Conservation (phyloP, 1,140 invertebrate species). For the Sinonovacula constricta region DNA sequence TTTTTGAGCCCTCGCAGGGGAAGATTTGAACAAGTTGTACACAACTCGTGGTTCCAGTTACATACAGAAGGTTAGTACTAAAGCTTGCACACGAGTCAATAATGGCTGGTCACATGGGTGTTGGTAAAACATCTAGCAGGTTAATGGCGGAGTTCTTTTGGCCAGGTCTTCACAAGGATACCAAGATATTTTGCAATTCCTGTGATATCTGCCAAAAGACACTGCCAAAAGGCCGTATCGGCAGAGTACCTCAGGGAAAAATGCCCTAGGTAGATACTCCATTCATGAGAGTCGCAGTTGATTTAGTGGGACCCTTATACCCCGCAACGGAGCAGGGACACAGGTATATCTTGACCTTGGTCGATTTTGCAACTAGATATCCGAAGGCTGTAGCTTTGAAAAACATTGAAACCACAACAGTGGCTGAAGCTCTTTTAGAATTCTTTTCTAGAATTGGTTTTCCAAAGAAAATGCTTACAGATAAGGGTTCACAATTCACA, state of each 20-base stretch:
- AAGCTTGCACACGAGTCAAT: neutral
- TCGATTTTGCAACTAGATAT: slow-evolving; percentile 47
- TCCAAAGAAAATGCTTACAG: slow-evolving; percentile 62
- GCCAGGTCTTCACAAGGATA: slow-evolving; percentile 21
- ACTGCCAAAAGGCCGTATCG: slow-evolving; percentile 20
- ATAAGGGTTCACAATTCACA: slow-evolving; percentile 34
- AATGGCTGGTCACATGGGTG: slow-evolving; percentile 12
- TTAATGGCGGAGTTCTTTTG: slow-evolving; percentile 36
- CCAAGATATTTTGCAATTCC: slow-evolving; percentile 36
- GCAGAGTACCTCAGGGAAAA: slow-evolving; percentile 26
- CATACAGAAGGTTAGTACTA: neutral
- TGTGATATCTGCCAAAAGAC: slow-evolving; percentile 50
- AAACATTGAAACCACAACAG: slow-evolving; percentile 29
- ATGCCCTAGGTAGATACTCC: slow-evolving; percentile 44
- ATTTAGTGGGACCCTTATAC: slow-evolving; percentile 9
- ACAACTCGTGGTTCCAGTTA: neutral
- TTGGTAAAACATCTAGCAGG: neutral
- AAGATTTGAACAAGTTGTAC: neutral
- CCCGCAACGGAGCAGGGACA: slow-evolving; percentile 10
- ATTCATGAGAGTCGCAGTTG: slow-evolving; percentile 43
- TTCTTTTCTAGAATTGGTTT: slow-evolving; percentile 76
- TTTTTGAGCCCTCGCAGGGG: neutral
- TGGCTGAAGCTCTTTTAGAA: slow-evolving; percentile 45
- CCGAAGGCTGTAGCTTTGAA: slow-evolving; percentile 44
- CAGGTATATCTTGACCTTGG: slow-evolving; percentile 30